Evolutionary conservation across 2,113 vertebrate species (phyloP).

Genomic region (Turdus rufiventris): DNA sequence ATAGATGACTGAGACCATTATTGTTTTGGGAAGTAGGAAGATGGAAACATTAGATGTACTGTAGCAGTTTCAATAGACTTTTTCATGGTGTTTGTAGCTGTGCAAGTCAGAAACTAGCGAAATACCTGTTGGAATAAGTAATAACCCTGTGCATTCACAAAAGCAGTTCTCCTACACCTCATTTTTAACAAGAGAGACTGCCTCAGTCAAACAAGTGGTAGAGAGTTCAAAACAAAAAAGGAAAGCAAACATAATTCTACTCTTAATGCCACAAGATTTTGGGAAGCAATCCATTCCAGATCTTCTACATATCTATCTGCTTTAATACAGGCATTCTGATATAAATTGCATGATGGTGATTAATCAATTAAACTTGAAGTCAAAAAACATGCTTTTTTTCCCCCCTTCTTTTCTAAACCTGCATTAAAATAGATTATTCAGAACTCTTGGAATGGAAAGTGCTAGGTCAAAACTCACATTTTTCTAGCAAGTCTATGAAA

Average conservation of each 20-base stretch:
- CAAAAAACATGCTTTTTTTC: neutral
- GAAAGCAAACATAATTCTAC: neutral
- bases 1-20: neutral
- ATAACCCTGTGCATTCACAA: neutral
- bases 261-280: neutral
- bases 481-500: constrained; percentile 15
- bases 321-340: neutral
- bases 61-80: constrained; percentile 3
- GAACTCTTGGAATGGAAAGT: constrained; percentile 1
- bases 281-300: neutral
- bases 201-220: neutral
- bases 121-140: constrained; percentile 10
- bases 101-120: neutral
- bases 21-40: constrained; percentile 27
- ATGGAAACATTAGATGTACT: neutral
- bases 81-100: neutral
- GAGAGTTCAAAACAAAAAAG: neutral
- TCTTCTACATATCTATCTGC: neutral
- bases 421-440: constrained; percentile 30
- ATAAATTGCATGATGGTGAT: neutral
- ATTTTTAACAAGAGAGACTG: neutral
- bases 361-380: constrained; percentile 35
- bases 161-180: neutral
- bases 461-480: constrained; percentile 36
- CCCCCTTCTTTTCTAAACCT: neutral